phyloP scores from a whole-genome alignment of 2,113 vertebrate genomes.

The Phylloscopus trochilus region DNA sequence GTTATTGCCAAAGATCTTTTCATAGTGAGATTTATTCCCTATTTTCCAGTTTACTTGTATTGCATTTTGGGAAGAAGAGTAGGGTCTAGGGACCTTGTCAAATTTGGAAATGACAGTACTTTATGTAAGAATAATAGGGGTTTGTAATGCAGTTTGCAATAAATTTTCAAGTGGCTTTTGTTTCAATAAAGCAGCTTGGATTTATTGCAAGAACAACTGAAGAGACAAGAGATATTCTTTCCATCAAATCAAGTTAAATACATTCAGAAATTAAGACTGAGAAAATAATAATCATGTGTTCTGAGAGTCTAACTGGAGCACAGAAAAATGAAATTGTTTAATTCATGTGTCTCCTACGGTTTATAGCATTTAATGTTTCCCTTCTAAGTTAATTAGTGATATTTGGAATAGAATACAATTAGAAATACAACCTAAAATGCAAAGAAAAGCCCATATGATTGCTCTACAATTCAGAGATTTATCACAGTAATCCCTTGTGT shows the following conservation, averaged over 20 bases:
- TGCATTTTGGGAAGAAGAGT: not conserved
- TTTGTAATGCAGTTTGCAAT: not conserved
- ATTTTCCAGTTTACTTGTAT: not conserved
- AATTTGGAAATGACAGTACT: not conserved
- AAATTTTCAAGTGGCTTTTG: not conserved
- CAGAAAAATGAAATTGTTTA: not conserved
- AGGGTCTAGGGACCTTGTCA: not conserved
- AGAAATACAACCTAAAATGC: not conserved
- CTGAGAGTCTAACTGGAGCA: not conserved
- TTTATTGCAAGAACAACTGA: not conserved
- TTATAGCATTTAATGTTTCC: not conserved
- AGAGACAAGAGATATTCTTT: not conserved
- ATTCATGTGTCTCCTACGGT: not conserved
- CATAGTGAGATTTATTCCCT: not conserved
- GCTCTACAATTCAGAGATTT: constrained; percentile 7
- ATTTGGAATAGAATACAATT: not conserved
- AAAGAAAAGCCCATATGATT: not conserved
- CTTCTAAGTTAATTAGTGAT: constrained; percentile 29
- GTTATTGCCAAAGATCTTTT: not conserved
- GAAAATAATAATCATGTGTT: not conserved
- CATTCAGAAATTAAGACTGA: not conserved
- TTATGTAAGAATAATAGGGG: not conserved
- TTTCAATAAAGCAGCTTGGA: not conserved
- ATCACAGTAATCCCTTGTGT: not conserved
- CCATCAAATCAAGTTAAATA: not conserved